Base-by-base conservation (phyloP, 2,888 invertebrate genomes). In the Lepetodrilus schrolli region DNA sequence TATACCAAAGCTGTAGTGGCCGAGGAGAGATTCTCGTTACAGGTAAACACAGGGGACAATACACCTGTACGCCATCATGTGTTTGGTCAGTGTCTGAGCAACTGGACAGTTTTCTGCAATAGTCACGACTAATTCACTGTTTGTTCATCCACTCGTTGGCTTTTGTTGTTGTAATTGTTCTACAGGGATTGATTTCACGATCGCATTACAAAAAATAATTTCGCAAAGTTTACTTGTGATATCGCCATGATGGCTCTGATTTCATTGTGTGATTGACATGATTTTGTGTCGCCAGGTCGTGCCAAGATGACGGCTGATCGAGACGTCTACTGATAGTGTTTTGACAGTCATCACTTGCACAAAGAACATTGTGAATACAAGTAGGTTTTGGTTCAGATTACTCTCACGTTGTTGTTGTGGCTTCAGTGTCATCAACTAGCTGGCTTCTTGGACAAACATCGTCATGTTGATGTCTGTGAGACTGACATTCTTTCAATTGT, bases 21-120 rank as follows among this genome's bases (percentile, higher is more conserved):
- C 17, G 17, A 17, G 58, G 26, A 58, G 58, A 58, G 58, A 58
- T 58, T 30, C 30, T 58, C 58, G 58, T 58, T 58, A 58, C 58
- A 58, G 58, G 58, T 58, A 58, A 58, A 58, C 58, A 58, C 8
- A 23, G 7, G 17, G 17, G n/a, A 58, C 58, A 58, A 58, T 58
- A 34, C 58, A 58, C 17, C 30, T 58, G 30, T 3, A 58, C 26
- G n/a, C 58, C 30, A 17, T 48, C 48, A 34, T 43, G 43, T 43
- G 43, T 43, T 17, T 30, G 58, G 58, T 58, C 58, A 58, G 13
- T 30, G 30, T n/a, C n/a, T 30, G 30, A 58, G 58, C 58, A 0
- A 58, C 30, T 58, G 34, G 58, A 58, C 58, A 58, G 10, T 30
- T 26, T 58, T n/a, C n/a, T n/a, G 34, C 30, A 58, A 10, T 58